A percentile compares a stretch with the other conserved stretches of the same genome.
Conservation (phyloP, 2,888 invertebrate species). For the Ethmia dodecea region DNA sequence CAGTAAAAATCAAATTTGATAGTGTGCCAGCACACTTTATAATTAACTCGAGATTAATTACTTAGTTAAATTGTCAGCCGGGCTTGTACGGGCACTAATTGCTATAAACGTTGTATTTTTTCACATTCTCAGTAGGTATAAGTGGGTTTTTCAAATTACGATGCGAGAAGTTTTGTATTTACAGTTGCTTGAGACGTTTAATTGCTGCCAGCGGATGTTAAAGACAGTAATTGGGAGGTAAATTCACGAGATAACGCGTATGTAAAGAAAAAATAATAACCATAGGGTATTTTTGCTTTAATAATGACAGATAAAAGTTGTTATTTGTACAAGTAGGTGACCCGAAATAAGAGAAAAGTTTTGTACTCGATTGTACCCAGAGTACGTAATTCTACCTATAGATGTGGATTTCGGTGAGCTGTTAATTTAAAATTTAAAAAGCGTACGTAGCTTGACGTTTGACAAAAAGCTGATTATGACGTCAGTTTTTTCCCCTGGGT, state of each 20-base stretch:
- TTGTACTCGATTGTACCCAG: constrained; percentile 33
- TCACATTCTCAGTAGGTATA: constrained; percentile 49
- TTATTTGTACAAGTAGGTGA: background rate
- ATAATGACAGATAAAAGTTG: constrained; percentile 5
- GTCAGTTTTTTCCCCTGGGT: constrained; percentile 55
- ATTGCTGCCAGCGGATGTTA: constrained; percentile 65
- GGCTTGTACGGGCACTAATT: constrained; percentile 64
- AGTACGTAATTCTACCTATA: constrained; percentile 17
- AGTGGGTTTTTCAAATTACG: constrained; percentile 65
- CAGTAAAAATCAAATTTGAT: no score
- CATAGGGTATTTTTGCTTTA: constrained; percentile 9
- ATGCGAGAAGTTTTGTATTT: constrained; percentile 62
- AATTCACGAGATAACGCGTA: constrained; percentile 56
- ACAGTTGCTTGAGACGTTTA: constrained; percentile 71
- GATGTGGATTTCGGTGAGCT: constrained; percentile 52
- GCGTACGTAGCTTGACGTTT: constrained; percentile 64
- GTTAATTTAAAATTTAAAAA: constrained; percentile 66
- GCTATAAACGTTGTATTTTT: constrained; percentile 66
- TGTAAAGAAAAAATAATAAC: constrained; percentile 11
- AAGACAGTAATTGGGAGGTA: constrained; percentile 66
- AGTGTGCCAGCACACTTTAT: constrained; percentile 22
- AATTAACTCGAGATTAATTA: constrained; percentile 54
- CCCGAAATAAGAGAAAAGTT: constrained; percentile 3
- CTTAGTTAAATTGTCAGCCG: constrained; percentile 52
- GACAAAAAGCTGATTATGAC: constrained; percentile 77